Conservation (phyloP, 2,888 invertebrate species). For the Caenorhabditis macrosperma region DNA sequence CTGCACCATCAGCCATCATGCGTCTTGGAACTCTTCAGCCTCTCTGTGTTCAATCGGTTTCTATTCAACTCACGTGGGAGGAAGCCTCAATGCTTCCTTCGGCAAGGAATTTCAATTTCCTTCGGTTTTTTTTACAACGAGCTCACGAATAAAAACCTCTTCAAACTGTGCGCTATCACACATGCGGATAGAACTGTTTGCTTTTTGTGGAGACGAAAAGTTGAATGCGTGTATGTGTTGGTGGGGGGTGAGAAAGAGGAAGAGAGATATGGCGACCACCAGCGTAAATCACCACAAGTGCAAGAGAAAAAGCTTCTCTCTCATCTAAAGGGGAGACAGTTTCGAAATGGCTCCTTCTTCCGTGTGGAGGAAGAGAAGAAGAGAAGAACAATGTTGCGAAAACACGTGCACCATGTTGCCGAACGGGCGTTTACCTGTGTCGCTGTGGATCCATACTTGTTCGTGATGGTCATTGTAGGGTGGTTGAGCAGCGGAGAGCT, state of each 20-base stretch:
- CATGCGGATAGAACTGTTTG: neutral
- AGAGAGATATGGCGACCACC: slow-evolving; percentile 7
- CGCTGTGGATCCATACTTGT: slow-evolving; percentile 61
- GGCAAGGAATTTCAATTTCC: slow-evolving; percentile 20
- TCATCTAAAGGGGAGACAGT: slow-evolving; percentile 18
- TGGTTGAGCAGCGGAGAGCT: slow-evolving; percentile 53
- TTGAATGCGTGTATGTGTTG: neutral
- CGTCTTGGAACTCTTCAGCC: slow-evolving; percentile 11
- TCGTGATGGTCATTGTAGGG: slow-evolving; percentile 53
- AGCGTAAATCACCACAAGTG: slow-evolving; percentile 47
- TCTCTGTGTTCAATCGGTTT: slow-evolving; percentile 1
- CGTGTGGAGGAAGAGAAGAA: neutral
- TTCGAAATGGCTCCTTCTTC: no score
- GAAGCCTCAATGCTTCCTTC: neutral
- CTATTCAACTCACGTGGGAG: neutral
- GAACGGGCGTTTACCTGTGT: slow-evolving; percentile 60
- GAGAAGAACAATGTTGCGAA: neutral
- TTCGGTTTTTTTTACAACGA: slow-evolving; percentile 21
- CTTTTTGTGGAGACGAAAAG: neutral
- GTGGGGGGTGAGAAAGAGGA: slow-evolving; percentile 1
- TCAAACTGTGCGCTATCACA: slow-evolving; percentile 39
- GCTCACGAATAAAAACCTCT: slow-evolving; percentile 34
- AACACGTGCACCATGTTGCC: slow-evolving; percentile 46
- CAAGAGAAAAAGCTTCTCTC: neutral
- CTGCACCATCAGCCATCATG: neutral